Percentiles rank a stretch among this genome's conserved stretches.
Conservation (phyloP, 1,140 invertebrate genomes). For the Hylaeus volcanicus region DNA sequence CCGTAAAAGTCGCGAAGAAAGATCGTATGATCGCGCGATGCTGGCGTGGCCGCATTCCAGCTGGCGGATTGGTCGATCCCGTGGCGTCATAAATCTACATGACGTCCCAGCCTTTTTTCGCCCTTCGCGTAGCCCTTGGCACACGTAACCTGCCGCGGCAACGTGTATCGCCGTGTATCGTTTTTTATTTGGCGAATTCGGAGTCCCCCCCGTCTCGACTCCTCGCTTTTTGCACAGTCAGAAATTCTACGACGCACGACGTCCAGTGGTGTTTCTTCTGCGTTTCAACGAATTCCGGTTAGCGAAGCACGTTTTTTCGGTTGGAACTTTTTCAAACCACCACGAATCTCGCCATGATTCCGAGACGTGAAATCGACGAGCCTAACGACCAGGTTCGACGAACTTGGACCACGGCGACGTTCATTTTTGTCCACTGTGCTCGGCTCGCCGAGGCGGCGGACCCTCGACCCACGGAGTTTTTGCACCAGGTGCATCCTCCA, state of each 20-base stretch:
- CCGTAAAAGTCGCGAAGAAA: conserved; percentile 48
- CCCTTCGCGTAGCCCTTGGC: conserved; percentile 51
- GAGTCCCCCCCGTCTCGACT: neutral
- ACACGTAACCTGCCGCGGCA: conserved; percentile 35
- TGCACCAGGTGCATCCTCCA: conserved; percentile 36
- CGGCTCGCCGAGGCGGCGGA: neutral
- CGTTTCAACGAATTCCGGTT: neutral
- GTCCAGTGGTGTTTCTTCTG: neutral
- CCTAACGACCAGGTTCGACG: conserved; percentile 38
- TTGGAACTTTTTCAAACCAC: neutral
- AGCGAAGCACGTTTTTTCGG: neutral
- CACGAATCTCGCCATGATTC: neutral
- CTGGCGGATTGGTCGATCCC: conserved; percentile 51
- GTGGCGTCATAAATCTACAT: conserved; percentile 57
- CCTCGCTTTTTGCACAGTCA: neutral
- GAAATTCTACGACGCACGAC: neutral
- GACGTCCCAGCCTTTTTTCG: conserved; percentile 46
- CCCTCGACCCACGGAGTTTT: conserved; percentile 14
- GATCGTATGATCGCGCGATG: conserved; percentile 54
- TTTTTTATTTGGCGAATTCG: conserved; percentile 21
- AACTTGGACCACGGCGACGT: neutral
- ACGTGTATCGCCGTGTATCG: neutral
- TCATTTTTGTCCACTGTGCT: conserved; percentile 5
- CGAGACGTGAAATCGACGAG: conserved; percentile 19
- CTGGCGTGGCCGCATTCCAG: conserved; percentile 62